Evolutionary conservation across 2,113 vertebrate species (phyloP).

Genomic region (Saimiri boliviensis): DNA sequence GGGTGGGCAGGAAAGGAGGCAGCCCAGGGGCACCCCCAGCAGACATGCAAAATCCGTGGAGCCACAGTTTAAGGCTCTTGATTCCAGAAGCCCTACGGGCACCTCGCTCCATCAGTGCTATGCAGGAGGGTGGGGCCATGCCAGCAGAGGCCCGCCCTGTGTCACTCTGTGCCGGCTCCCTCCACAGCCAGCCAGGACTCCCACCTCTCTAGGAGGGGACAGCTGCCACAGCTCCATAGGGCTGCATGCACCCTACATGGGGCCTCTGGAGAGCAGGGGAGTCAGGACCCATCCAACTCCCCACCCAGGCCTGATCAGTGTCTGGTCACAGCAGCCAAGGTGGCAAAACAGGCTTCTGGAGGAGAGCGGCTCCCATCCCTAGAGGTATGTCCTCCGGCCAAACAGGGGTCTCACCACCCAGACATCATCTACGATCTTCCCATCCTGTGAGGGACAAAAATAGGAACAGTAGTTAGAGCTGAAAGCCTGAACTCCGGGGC

Average conservation of each 20-base stretch:
- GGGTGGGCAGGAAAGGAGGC: rapidly evolving
- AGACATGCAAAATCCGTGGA: background rate
- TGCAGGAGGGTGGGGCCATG: background rate
- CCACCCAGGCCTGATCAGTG: background rate
- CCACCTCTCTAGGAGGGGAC: constrained; percentile 25
- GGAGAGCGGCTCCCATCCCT: background rate
- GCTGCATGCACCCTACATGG: background rate
- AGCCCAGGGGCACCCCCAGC: background rate
- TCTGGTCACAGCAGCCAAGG: background rate
- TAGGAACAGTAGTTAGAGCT: background rate
- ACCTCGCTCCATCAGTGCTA: background rate
- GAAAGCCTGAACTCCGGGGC: background rate
- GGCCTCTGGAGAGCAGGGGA: background rate
- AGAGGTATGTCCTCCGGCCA: constrained; percentile 79
- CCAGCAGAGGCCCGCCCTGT: background rate
- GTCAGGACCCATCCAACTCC: background rate
- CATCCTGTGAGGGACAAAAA: constrained; percentile 84
- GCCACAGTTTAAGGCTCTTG: constrained; percentile 26
- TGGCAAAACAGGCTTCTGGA: background rate
- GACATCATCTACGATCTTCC: constrained; percentile 90
- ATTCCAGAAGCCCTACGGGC: constrained; percentile 18
- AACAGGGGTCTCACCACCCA: constrained; percentile 89
- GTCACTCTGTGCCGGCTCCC: background rate
- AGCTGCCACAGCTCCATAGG: background rate
- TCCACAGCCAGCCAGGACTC: background rate